phyloP scores from a whole-genome alignment of 2,888 invertebrate genomes.

The Drosophila mimica region DNA sequence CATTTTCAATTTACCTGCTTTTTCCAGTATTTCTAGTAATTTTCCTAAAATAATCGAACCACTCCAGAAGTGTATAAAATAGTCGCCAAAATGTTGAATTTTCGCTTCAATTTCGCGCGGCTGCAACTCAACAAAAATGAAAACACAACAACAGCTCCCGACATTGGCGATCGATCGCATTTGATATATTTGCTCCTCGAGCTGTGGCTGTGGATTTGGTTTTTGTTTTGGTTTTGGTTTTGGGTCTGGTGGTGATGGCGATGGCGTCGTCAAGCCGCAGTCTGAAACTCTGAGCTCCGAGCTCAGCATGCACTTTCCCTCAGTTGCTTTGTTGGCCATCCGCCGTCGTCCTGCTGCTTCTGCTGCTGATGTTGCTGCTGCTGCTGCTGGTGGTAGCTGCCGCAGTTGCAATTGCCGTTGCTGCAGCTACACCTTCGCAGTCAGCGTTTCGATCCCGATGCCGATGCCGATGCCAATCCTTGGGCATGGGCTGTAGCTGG shows the following conservation, averaged over 20 bases:
- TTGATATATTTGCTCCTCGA: constrained; percentile 82
- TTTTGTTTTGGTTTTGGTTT: constrained; percentile 26
- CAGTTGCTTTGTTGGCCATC: constrained; percentile 78
- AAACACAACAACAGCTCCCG: constrained; percentile 73
- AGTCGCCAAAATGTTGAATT: not conserved
- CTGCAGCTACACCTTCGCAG: constrained; percentile 23
- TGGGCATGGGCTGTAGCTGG: constrained; percentile 34
- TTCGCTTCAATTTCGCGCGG: constrained; percentile 21
- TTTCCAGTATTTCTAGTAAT: not conserved
- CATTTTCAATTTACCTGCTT: not conserved
- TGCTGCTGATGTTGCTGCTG: constrained; percentile 38
- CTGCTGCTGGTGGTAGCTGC: constrained; percentile 43
- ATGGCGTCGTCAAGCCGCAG: constrained; percentile 65
- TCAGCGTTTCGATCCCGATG: constrained; percentile 41
- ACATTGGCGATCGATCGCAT: constrained; percentile 83
- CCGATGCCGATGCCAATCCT: constrained; percentile 39
- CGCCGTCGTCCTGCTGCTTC: constrained; percentile 43
- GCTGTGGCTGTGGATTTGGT: constrained; percentile 48
- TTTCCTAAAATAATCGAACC: not conserved
- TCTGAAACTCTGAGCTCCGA: constrained; percentile 11
- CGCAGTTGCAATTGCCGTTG: constrained; percentile 44
- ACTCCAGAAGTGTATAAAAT: not conserved
- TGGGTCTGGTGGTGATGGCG: constrained; percentile 49
- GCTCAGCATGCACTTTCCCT: constrained; percentile 47
- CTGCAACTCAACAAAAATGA: constrained; percentile 58